Percentiles rank a stretch among this genome's conserved stretches.
phyloP scores from a whole-genome alignment of 2,113 vertebrate species.

The Ictalurus punctatus region DNA sequence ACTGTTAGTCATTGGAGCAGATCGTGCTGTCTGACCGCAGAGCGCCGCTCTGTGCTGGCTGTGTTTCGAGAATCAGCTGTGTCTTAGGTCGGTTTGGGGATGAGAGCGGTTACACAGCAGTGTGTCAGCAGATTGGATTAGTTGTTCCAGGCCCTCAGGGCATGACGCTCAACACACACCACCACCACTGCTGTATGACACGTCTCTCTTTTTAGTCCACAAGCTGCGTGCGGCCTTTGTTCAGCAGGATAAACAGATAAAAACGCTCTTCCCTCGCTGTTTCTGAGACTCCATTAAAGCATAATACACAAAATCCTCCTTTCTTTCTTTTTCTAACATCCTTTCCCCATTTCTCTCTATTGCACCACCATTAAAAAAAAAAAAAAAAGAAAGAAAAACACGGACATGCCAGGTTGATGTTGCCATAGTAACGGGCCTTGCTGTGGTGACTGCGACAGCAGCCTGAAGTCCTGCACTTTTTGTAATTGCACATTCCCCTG shows the following conservation, averaged over 20 bases:
- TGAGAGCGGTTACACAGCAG: slow-evolving; percentile 25
- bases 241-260: slow-evolving; percentile 8
- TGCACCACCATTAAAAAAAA: slow-evolving; percentile 23
- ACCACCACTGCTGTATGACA: slow-evolving; percentile 21
- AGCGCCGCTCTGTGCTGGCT: slow-evolving; percentile 18
- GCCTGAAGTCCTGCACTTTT: slow-evolving; percentile 51
- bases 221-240: slow-evolving; percentile 17
- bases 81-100: slow-evolving; percentile 22
- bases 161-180: slow-evolving; percentile 17
- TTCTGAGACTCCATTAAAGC: not conserved
- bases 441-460: slow-evolving; percentile 40
- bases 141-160: slow-evolving; percentile 30
- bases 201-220: slow-evolving; percentile 10
- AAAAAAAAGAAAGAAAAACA: slow-evolving; percentile 7
- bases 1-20: not conserved
- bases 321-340: not conserved
- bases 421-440: slow-evolving; percentile 52
- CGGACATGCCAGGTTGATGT: slow-evolving; percentile 47
- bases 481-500: slow-evolving; percentile 55
- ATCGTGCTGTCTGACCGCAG: slow-evolving; percentile 16
- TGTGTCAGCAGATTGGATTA: slow-evolving; percentile 54
- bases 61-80: slow-evolving; percentile 47
- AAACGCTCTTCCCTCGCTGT: slow-evolving; percentile 6
- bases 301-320: not conserved
- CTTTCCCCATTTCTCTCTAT: slow-evolving; percentile 26